Conservation (phyloP, 1,140 invertebrate genomes). For the Magallana ariakensis region DNA sequence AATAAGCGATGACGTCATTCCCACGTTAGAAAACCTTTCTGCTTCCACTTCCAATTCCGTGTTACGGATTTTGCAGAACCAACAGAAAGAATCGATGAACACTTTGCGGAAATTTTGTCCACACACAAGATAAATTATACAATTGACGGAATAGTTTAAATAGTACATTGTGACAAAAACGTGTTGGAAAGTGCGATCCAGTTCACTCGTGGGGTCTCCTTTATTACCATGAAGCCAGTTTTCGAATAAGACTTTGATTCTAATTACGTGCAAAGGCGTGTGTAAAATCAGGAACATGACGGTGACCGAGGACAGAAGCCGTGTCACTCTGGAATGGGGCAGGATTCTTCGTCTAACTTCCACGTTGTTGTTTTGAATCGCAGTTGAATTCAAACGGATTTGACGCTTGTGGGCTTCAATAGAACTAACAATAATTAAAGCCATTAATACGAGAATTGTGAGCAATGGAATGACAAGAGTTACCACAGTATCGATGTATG, state of each 20-base stretch:
- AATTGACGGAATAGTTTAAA: slow-evolving; percentile 92
- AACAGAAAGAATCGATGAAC: slow-evolving; percentile 32
- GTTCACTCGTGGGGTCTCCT: slow-evolving; percentile 25
- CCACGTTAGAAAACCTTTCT: slow-evolving; percentile 18
- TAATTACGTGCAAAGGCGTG: slow-evolving; percentile 82
- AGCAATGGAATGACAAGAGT: slow-evolving; percentile 82
- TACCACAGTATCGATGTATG: slow-evolving; percentile 82
- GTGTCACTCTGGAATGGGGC: slow-evolving; percentile 86
- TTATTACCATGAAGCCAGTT: slow-evolving; percentile 10
- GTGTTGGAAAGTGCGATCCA: slow-evolving; percentile 81
- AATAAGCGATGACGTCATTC: slow-evolving; percentile 9
- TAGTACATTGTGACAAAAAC: slow-evolving; percentile 85
- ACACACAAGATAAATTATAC: slow-evolving; percentile 85
- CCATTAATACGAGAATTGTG: slow-evolving; percentile 83
- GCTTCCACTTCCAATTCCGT: slow-evolving; percentile 17
- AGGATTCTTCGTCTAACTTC: slow-evolving; percentile 45
- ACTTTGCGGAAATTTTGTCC: slow-evolving; percentile 64
- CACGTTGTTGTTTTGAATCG: background rate
- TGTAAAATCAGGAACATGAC: slow-evolving; percentile 89
- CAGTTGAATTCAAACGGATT: background rate
- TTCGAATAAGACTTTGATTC: slow-evolving; percentile 72
- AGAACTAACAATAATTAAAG: slow-evolving; percentile 80
- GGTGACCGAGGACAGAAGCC: slow-evolving; percentile 90
- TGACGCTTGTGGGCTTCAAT: slow-evolving; percentile 56
- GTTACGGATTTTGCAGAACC: slow-evolving; percentile 18